These are phyloP conservation scores for Lordiphosa collinella DNA, from an alignment of 1,140 invertebrate species.

Conservation along the genomic window DNA sequence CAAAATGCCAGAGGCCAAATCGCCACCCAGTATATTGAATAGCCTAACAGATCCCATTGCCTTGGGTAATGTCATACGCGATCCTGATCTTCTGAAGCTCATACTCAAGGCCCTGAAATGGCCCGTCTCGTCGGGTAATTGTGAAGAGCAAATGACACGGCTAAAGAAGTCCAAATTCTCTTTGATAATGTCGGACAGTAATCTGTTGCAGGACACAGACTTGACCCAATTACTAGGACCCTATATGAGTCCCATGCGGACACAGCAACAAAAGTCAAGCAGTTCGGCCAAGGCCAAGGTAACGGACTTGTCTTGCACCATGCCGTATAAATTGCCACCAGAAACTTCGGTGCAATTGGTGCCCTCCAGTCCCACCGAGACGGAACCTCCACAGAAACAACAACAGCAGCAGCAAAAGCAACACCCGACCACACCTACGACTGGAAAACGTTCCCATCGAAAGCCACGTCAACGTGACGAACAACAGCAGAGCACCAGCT, in stretches of 20 bases:
- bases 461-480: constrained; percentile 31
- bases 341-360: constrained; percentile 76
- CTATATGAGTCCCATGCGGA: constrained; percentile 61
- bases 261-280: constrained; percentile 11
- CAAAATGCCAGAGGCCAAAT: constrained; percentile 7
- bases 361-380: constrained; percentile 63
- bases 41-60: constrained; percentile 60
- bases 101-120: constrained; percentile 76
- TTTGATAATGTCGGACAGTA: constrained; percentile 68
- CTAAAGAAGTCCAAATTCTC: constrained; percentile 69
- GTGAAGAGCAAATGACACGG: constrained; percentile 63
- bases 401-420: constrained; percentile 5
- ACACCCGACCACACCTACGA: neutral
- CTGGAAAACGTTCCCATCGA: constrained; percentile 31
- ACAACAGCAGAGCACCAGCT: neutral
- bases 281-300: constrained; percentile 26
- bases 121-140: constrained; percentile 55
- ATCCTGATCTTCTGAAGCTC: constrained; percentile 69
- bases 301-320: constrained; percentile 50
- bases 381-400: constrained; percentile 21
- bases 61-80: constrained; percentile 68
- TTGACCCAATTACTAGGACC: constrained; percentile 72
- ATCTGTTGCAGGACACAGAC: constrained; percentile 74
- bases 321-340: constrained; percentile 73
- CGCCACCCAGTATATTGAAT: constrained; percentile 26